Base-by-base conservation (phyloP, 2,888 invertebrate genomes). In the Eubasilissa splendida region DNA sequence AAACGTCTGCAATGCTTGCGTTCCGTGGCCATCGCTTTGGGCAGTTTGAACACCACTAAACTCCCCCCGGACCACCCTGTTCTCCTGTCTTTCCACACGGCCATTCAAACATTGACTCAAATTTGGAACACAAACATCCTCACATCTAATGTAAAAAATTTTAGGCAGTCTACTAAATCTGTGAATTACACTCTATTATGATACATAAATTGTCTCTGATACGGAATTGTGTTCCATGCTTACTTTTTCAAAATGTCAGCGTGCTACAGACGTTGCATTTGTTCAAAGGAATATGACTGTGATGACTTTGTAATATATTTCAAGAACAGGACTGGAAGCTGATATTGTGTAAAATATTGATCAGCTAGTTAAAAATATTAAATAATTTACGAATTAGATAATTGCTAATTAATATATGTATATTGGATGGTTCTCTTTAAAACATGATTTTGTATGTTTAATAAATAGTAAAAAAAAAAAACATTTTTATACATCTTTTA, bases 1-100 rank as follows among this genome's bases (percentile, higher is more conserved):
- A 87, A 85, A 85, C 87, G 90, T 86, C 86, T 90, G 83, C 88
- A 88, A 80, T 86, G 88, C 85, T 86, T 91, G 84, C 88, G 90
- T 80, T 86, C 85, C 84, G 87, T 90, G 11, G 87, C 88, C 2
- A 85, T 90, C 59, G 85, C 88, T 59, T 85, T 90, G n/a, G 88
- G 87, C 84, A 84, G 89, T 31, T 86, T 90, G 68, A 87, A 89
- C 81, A 84, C 87, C 31, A 85, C 86, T 65, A 90, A 90, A 70
- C 60, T 82, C 14, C 84, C 81, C n/a, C 60, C 63, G 33, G 42
- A 56, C 31, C 54, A 84, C 42, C 81, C 77, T 1, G 53, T 80
- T 42, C 60, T 82, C 9, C 53, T 33, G 10, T 77, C 71, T 8
- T 79, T 83, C 42, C 65, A 22, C 50, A 76, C 81, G 10, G 58